Base-by-base conservation (phyloP, 2,113 vertebrate species). In the Clarias macrocephalus region DNA sequence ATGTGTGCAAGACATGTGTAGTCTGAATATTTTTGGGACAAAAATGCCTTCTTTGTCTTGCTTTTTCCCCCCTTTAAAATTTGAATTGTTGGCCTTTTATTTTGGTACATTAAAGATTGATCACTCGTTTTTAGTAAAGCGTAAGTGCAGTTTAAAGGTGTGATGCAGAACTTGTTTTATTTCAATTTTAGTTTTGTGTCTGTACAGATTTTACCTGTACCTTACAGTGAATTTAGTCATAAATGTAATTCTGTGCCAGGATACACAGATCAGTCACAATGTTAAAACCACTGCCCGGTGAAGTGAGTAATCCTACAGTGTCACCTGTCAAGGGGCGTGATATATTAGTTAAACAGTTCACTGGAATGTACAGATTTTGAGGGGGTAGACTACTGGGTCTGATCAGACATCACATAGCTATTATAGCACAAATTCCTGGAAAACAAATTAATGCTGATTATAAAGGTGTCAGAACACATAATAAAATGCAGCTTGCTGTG, bases 101-200 rank as follows among this genome's bases (percentile, higher is more conserved):
- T 93, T 94, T 94, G 91, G 88, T 93, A 91, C 91, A 92, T 93
- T 91, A 88, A 88, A 92, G 90, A 92, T 93, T 93, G 90, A 93
- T 90, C 92, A 92, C 91, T 93, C 92, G 94, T 95, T 94, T 94
- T 91, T 94, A 95, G 93, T 95, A 95, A 95, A 94, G 94, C 86
- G 63, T 93, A 90, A 90, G 92, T 94, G 91, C 94, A 91, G 93
- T 93, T 95, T 90, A 93, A 95, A 93, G 75, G 88, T 88, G 89
- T 88, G 81, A 65, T 89, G 85, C 68, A 83, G 89, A 90, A 70
- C 12, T 91, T 23, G n/a, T n/a, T 85, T 91, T 77, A 65, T 82
- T 80, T 73, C 15, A 12, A 56, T 79, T 79, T 56, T 15, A 42
- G 25, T 70, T 83, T 66, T 42, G 23, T 25, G 52, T 77, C 52